Base-by-base conservation (phyloP, 2,888 invertebrate species). In the Pseudoips prasinana region DNA sequence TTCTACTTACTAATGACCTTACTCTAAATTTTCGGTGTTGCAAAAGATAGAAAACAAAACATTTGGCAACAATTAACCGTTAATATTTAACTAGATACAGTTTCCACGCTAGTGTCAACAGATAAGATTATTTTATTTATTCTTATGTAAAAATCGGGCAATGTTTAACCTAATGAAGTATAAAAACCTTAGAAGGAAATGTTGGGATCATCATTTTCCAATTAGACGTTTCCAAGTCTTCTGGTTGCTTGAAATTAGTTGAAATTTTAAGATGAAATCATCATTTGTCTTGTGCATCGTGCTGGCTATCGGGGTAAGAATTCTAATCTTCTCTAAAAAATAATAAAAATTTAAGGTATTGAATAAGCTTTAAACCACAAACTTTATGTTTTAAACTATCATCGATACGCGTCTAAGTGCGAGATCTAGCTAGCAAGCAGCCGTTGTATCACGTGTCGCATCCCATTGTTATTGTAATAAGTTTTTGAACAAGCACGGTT, bases 121-220 rank as follows among this genome's bases (percentile, higher is more conserved):
- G 74, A 75, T 76, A 74, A 74, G 75, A 64, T 66, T 60, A 58
- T 39, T 45, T 10, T 70, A 64, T 71, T 68, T 69, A 57, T 47
- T 63, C 22, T 46, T 33, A 48, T 45, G 31, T 41, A 37, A 46
- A 51, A 44, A 6, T 46, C 46, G 30, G 39, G 64, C 59, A 69
- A 57, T 63, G 44, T 48, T 63, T 64, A 54, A 40, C 53, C 49
- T 46, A 61, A 45, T 51, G 26, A 10, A 43, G 57, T 80, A 82
- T 82, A 83, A 74, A 80, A 73, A 67, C 69, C 64, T 20, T 41
- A 64, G 63, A 42, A 20, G 37, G 39, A 48, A 39, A 36, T 36
- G 14, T 18, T n/a, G 7, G 7, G 3, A 7, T n/a, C 20, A 20
- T 20, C n/a, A 20, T 2, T 20, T 20, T 24, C 30, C 24, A 17